Base-by-base conservation (phyloP, 2,888 invertebrate species). In the Eristalinus aeneus region DNA sequence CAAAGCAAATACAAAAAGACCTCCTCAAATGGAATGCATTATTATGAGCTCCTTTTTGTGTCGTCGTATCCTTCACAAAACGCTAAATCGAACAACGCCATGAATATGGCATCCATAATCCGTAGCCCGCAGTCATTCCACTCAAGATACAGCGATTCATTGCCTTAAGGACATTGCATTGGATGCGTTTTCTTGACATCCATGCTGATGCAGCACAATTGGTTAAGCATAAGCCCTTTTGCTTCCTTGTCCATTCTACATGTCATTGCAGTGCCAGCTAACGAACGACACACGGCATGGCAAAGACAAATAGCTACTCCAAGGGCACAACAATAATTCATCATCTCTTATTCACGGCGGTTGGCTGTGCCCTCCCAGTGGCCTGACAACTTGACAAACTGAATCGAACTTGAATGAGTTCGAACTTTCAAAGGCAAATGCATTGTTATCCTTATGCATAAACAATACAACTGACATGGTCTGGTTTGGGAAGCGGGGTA, bases 331-430 rank as follows among this genome's bases (percentile, higher is more conserved):
- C 75, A 80, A 85, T 76, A 85, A 85, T 85, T 85, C 85, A 77
- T 85, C 85, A 81, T 85, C 39, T 76, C 76, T 81, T 81, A 76
- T 77, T 81, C 75, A 85, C 76, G 68, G 46, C 58, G 36, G 67
- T 60, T 68, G 32, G 72, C 6, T 54, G 34, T 61, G 56, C 56
- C 56, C 20, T 63, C 63, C 67, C 68, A 67, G 23, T 77, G 8
- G 46, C 68, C 60, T 77, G 85, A 85, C 81, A 85, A 64, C 72
- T 85, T 81, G 85, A 85, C 85, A 85, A 76, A 81, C 85, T 72
- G 85, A 85, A 85, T 85, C 85, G 81, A 85, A 85, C 85, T 73
- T 85, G 85, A 85, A 85, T 85, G 76, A 85, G 81, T 85, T 85
- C 85, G 81, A 85, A 81, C 85, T 69, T 85, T 77, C 60, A 27